A percentile compares a stretch with the other conserved stretches of the same genome.
These are phyloP conservation scores for Danio jaintianensis DNA, from an alignment of 2,797 vertebrate genomes.

Conservation along the genomic window DNA sequence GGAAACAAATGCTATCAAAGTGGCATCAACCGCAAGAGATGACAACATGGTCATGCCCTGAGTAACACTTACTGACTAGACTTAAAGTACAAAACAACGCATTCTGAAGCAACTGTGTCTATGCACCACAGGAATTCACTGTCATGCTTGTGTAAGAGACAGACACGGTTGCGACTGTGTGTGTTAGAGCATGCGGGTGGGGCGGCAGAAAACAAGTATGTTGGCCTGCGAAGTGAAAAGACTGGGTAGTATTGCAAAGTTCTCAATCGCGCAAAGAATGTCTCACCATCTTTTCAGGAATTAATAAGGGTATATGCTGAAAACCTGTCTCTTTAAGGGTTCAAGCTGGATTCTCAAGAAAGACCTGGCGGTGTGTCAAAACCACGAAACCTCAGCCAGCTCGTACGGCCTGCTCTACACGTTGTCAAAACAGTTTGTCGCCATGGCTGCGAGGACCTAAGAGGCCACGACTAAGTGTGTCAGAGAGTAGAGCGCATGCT, in stretches of 20 bases:
- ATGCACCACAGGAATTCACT: not conserved
- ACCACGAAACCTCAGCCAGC: conserved; percentile 61
- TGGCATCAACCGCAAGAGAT: not conserved
- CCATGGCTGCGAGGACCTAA: conserved; percentile 58
- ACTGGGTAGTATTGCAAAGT: not conserved
- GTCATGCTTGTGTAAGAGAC: conserved; percentile 1
- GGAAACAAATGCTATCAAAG: not conserved
- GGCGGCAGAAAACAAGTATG: not conserved
- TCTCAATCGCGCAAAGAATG: not conserved
- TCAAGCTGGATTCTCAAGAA: not conserved
- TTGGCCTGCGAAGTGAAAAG: not conserved
- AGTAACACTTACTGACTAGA: not conserved
- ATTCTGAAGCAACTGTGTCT: conserved; percentile 15
- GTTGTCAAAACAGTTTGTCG: conserved; percentile 63
- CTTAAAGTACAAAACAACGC: not conserved
- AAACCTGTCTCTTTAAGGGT: conserved; percentile 17
- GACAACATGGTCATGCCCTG: not conserved
- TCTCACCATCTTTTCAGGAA: not conserved
- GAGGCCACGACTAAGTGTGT: conserved; percentile 23
- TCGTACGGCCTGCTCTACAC: conserved; percentile 60
- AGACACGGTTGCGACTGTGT: not conserved
- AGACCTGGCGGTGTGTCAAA: conserved; percentile 51
- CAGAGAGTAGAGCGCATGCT: not conserved
- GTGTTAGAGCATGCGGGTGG: conserved; percentile 8
- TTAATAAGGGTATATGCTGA: not conserved